Evolutionary conservation across 1,140 invertebrate genomes (phyloP).

Genomic region (Harpegnathos saltator): DNA sequence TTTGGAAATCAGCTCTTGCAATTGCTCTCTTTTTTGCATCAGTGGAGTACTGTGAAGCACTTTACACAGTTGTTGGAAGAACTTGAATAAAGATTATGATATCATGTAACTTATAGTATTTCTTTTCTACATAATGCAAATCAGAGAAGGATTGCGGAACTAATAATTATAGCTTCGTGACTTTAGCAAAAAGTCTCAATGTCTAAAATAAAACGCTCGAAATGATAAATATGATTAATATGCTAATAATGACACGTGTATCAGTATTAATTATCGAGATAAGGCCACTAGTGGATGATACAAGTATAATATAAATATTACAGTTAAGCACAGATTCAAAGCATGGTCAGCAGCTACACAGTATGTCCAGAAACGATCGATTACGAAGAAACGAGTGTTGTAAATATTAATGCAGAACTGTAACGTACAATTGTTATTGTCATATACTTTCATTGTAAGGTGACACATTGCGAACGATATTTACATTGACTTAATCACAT

Average conservation of each 20-base stretch:
- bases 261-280: constrained; percentile 81
- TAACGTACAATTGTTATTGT: constrained; percentile 68
- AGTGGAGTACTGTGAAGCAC: constrained; percentile 2
- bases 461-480: constrained; percentile 30
- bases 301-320: constrained; percentile 84
- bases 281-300: constrained; percentile 86
- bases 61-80: constrained; percentile 70
- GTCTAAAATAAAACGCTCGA: constrained; percentile 72
- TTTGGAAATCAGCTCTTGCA: constrained; percentile 18
- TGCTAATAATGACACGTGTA: constrained; percentile 77
- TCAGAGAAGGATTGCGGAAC: constrained; percentile 37
- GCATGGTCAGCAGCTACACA: constrained; percentile 73
- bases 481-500: constrained; percentile 22
- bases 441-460: constrained; percentile 70
- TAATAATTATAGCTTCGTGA: constrained; percentile 44
- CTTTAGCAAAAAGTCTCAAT: constrained; percentile 53
- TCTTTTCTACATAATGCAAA: constrained; percentile 39
- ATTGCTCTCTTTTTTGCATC: constrained; percentile 10
- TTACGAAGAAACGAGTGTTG: constrained; percentile 27
- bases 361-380: constrained; percentile 67
- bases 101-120: constrained; percentile 42
- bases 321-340: constrained; percentile 78
- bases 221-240: constrained; percentile 73
- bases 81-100: constrained; percentile 67
- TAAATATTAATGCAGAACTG: constrained; percentile 15